Base-by-base conservation (phyloP, 2,888 invertebrate genomes). In the Netelia fuscicornis region DNA sequence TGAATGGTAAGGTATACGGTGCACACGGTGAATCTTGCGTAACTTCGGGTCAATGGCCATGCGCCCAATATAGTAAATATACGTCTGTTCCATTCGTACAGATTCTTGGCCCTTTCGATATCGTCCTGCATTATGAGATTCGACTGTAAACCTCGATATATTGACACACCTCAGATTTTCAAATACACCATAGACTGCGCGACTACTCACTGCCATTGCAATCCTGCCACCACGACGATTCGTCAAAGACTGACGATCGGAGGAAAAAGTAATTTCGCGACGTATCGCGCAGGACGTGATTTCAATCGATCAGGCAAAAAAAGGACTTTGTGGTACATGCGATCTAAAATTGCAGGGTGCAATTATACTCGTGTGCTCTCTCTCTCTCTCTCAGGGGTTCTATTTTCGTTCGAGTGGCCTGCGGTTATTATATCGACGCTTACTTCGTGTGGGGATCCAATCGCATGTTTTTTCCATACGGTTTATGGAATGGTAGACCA, bases 131-230 rank as follows among this genome's bases (percentile, higher is more conserved):
- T 6, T 48, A 48, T 13, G 13, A 9, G 13, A 48, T 48, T 48
- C 13, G 48, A 48, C 48, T 48, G 9, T 11, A 48, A 11, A 9
- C 48, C 10, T 48, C 48, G 9, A 48, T 48, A 30, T 3, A 30
- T 30, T 30, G 48, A 13, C 9, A 13, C 48, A 6, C 48, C 48
- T 8, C 48, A 2, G 9, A 11, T 48, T 48, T 48, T 48, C 48
- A 30, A 30, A 30, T 30, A 30, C 30, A 30, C 30, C 3, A 30
- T 2, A 30, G 2, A 30, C 2, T 48, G 9, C 8, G 48, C 48
- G 48, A 2, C 2, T 9, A 48, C 6, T 5, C 10, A 74, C 74
- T 20, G 74, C 11, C 74, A 74, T 74, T 64, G 74, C 23, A 42
- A 58, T 30, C 42, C 37, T 58, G 20, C 20, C 44, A 17, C 44